Base-by-base conservation (phyloP, 1,140 invertebrate genomes). In the Drosophila melanica region DNA sequence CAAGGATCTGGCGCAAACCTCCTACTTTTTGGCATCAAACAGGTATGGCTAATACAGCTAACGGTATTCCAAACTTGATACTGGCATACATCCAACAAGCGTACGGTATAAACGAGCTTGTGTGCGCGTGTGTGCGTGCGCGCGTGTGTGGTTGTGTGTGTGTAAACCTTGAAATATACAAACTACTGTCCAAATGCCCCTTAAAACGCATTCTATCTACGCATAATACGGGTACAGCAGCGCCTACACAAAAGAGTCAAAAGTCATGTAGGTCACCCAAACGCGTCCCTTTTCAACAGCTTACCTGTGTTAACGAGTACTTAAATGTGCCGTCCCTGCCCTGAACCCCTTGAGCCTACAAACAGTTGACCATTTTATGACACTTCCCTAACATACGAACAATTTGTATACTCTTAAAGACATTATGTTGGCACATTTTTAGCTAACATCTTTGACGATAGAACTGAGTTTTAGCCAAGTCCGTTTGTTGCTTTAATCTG, bases 21-120 rank as follows among this genome's bases (percentile, higher is more conserved):
- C 98, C 0, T 99, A 99, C 93, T 98, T 98, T 92, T 97, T 99
- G 96, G 98, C 98, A 72, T 99, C 98, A 44, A 99, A 99, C 93
- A 97, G 96, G 96, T 97, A 93, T 90, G 85, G 57, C 72, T 48
- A 71, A 30, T 35, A 70, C 41, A 60, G 54, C 50, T 67, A 59
- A 54, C 47, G 7, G 18, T 30, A 65, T 42, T 33, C 37, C 42
- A 37, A 45, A 27, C 11, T 12, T 14, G 23, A 41, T 41, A n/a
- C 23, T 30, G 47, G 23, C 23, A 30, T 27, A 30, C 20, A 35
- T 41, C n/a, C n/a, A n/a, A 33, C 16, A 30, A 42, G 23, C n/a
- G 7, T 60, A 23, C 33, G 53, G 51, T 79, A 44, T 59, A 59
- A 23, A 44, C 57, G 14, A 33, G 51, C 39, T 39, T 63, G 44